phyloP scores from a whole-genome alignment of 2,888 invertebrate species.

The Lycaena phlaeas region DNA sequence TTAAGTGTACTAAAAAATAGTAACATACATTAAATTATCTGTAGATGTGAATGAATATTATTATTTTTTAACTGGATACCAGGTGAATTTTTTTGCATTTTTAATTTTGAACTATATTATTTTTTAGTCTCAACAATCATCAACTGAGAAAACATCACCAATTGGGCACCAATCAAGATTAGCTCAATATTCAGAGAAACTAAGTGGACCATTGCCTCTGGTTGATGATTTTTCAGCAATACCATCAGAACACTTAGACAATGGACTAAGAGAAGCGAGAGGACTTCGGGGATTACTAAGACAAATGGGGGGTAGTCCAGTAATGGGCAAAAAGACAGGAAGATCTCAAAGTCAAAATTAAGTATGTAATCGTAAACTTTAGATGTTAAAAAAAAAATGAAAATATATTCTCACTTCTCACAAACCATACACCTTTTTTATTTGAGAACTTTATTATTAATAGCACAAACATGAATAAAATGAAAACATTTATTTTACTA shows the following conservation, averaged over 20 bases:
- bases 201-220: conserved; percentile 80
- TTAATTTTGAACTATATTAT: not conserved
- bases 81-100: too few relatives aligned
- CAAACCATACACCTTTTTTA: too few relatives aligned
- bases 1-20: too few relatives aligned
- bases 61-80: too few relatives aligned
- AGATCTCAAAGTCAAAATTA: conserved; percentile 65
- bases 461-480: too few relatives aligned
- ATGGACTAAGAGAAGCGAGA: conserved; percentile 76
- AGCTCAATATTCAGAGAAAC: conserved; percentile 73
- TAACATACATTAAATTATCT: too few relatives aligned
- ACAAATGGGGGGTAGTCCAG: conserved; percentile 89
- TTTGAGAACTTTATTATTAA: too few relatives aligned
- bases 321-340: conserved; percentile 79
- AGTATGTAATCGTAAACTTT: too few relatives aligned
- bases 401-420: too few relatives aligned
- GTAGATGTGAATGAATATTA: too few relatives aligned
- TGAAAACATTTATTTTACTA: too few relatives aligned
- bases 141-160: conserved; percentile 53
- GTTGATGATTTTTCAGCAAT: conserved; percentile 94
- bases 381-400: too few relatives aligned
- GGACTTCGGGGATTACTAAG: conserved; percentile 84
- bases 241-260: conserved; percentile 82
- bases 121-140: conserved; percentile 23
- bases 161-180: conserved; percentile 75